Percentiles rank a stretch among this genome's conserved stretches.
These are phyloP conservation scores for Trachelipus rathkii DNA, from an alignment of 1,140 invertebrate genomes.

Conservation along the genomic window DNA sequence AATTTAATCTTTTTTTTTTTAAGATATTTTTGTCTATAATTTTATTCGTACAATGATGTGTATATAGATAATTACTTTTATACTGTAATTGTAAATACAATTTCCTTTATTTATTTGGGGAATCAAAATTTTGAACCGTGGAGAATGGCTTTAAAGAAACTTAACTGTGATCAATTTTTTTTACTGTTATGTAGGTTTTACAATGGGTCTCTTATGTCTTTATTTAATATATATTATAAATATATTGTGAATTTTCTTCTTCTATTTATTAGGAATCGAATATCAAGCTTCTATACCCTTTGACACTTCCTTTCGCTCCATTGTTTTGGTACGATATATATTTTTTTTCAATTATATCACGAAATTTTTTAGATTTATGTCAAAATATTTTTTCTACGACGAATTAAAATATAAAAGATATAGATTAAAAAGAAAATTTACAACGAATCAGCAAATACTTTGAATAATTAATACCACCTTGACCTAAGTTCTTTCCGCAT, in stretches of 20 bases:
- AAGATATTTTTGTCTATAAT: not conserved
- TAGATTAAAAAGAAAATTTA: not conserved
- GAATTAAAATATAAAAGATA: too few relatives aligned
- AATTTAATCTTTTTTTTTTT: not conserved
- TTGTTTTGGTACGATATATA: not conserved
- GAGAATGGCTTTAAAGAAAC: not conserved
- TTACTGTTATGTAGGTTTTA: not conserved
- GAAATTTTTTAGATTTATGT: not conserved
- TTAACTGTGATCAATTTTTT: conserved; percentile 6
- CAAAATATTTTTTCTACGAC: not conserved
- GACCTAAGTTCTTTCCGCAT: not conserved
- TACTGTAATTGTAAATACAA: not conserved
- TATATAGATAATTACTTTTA: too few relatives aligned
- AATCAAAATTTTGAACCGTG: not conserved
- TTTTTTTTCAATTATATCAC: not conserved
- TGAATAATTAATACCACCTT: not conserved
- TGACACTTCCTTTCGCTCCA: not conserved
- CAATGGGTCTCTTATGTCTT: not conserved
- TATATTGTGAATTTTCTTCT: not conserved
- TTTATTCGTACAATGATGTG: too few relatives aligned
- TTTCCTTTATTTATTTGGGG: not conserved
- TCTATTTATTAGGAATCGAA: not conserved
- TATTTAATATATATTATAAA: not conserved
- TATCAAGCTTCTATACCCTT: not conserved
- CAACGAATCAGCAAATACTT: not conserved